These are phyloP conservation scores for Elysia crispata DNA, from an alignment of 2,888 invertebrate genomes.

Conservation along the genomic window DNA sequence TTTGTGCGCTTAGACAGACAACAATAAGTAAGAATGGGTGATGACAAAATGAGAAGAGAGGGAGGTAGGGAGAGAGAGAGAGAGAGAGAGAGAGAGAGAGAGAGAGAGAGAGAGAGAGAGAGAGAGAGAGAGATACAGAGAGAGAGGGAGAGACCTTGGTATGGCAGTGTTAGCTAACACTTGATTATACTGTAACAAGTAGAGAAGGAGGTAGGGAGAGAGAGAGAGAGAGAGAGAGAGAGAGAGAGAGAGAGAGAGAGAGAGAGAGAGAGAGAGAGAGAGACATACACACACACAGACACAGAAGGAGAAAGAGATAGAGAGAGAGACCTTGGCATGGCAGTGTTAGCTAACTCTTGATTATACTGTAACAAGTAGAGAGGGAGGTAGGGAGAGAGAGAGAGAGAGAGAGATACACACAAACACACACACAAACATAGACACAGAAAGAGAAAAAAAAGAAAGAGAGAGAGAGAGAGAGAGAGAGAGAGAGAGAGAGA, in stretches of 20 bases:
- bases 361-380: too few relatives aligned
- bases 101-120: conserved; percentile 7
- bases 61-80: too few relatives aligned
- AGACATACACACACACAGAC: not conserved
- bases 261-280: conserved; percentile 30
- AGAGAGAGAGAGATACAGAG: conserved; percentile 24
- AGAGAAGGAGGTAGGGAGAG: not conserved
- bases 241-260: conserved; percentile 20
- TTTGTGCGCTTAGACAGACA: too few relatives aligned
- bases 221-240: conserved; percentile 40
- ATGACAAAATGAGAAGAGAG: too few relatives aligned
- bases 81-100: too few relatives aligned
- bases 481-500: conserved; percentile 15
- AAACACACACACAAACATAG: not conserved
- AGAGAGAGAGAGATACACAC: conserved; percentile 6
- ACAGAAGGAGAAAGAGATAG: conserved; percentile 3
- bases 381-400: conserved; percentile 23
- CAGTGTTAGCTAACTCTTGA: too few relatives aligned
- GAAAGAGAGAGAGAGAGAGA: not conserved
- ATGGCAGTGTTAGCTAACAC: too few relatives aligned
- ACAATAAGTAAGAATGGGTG: too few relatives aligned
- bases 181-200: too few relatives aligned
- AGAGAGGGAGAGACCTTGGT: conserved; percentile 1
- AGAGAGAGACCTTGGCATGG: too few relatives aligned
- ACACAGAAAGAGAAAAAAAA: not conserved